Conservation (phyloP, 2,888 invertebrate species). For the Clostera curtula region DNA sequence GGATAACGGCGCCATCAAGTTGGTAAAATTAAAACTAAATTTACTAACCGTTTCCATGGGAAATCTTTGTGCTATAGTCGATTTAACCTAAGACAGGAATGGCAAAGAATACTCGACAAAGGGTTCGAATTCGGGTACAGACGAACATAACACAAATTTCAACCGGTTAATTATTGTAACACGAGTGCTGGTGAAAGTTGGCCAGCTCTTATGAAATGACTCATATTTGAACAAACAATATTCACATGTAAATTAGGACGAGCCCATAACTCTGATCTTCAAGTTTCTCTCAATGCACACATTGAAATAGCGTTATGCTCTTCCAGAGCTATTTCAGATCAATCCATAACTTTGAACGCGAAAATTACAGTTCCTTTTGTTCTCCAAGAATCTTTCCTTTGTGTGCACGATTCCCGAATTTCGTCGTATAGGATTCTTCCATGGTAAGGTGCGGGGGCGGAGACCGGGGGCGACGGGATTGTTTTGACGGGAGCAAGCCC, state of each 20-base stretch:
- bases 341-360: not conserved
- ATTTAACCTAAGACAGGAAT: not conserved
- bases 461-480: conserved; percentile 24
- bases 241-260: conserved; percentile 60
- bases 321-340: conserved; percentile 1
- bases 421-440: conserved; percentile 12
- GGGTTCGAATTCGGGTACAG: conserved; percentile 28
- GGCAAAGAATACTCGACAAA: conserved; percentile 15
- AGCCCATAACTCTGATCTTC: conserved; percentile 29
- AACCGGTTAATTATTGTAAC: conserved; percentile 45
- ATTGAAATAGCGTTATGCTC: too few species aligned
- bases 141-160: conserved; percentile 21
- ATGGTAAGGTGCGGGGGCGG: conserved; percentile 7
- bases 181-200: conserved; percentile 62
- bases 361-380: too few species aligned
- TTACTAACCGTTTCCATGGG: conserved; percentile 1
- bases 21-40: conserved; percentile 14
- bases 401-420: conserved; percentile 5
- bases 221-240: conserved; percentile 61
- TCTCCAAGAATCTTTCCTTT: too few species aligned
- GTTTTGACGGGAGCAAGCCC: conserved; percentile 33
- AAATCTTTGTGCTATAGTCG: not conserved
- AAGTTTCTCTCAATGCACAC: conserved; percentile 32
- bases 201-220: conserved; percentile 52
- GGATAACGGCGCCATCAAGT: conserved; percentile 20